Base-by-base conservation (phyloP, 2,797 vertebrate genomes). In the Phoxinus dragarum region DNA sequence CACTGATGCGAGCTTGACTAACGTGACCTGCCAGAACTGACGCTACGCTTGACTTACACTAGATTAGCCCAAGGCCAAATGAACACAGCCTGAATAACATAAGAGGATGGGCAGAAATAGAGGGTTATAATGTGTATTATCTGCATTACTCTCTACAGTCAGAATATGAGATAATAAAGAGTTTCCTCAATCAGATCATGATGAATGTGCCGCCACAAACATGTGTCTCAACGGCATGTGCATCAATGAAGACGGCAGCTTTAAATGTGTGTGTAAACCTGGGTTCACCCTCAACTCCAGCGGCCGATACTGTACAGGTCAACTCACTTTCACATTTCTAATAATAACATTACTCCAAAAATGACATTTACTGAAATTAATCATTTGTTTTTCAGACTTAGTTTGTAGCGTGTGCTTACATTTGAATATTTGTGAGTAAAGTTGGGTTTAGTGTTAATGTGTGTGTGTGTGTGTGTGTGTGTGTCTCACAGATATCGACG, bases 191-290 rank as follows among this genome's bases (percentile, higher is more conserved):
- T 21, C 82, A 96, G 95, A 96, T 87, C 93, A 94, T 0, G 95
- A 96, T 80, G 95, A 96, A 84, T 96, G 94, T 89, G 90, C 94
- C 49, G 89, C 90, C 7, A 91, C 92, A 89, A 95, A 95, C 86
- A 94, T 96, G 93, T 96, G 95, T 85, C 90, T 95, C 84, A 95
- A 96, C 80, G 95, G 95, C 47, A 95, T 96, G 95, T 96, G 95
- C 86, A 96, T 96, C 90, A 96, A 96, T 47, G 95, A 96, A 82
- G 95, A 95, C 73, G 95, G 95, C n/a, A 96, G 95, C 88, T 96
- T 95, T 86, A 96, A 95, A 89, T 96, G 95, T 82, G 94, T 96
- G 82, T 96, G 95, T 85, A 96, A 95, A 90, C 94, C 94, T 44
- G 95, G 95, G 69, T 96, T 96, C 92, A 88, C 90, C 42, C 89